Evolutionary conservation across 2,797 vertebrate species (phyloP), one percentile per base, ranked within the genome.

Genomic region (Danio choprae): DNA sequence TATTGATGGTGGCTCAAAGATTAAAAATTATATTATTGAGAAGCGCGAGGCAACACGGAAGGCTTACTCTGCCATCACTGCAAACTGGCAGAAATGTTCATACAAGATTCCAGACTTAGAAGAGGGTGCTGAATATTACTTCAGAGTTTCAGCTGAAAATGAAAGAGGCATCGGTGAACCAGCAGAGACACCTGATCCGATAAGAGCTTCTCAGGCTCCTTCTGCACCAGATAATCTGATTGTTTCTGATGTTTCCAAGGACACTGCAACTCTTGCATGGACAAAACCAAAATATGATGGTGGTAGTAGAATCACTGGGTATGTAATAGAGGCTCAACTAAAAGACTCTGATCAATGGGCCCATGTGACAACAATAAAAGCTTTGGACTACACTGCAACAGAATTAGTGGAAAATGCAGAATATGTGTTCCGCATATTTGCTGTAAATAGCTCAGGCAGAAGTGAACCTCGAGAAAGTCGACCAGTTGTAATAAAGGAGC

Each of bases 361-460:
- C 58, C 96, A 99, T 87, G 87, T 97, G 81, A 92, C 93, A 67
- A 96, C 97, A 0, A 95, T 98, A 44, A 99, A 99, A 86, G 92
- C 95, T 0, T 86, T 99, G 84, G 97, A 99, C 84, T 99, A 94
- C 79, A 92, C 95, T 41, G 96, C 94, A 63, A 94, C 93, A 87
- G 97, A 99, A 87, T 91, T 99, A 68, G 95, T 91, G 48, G 96
- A 99, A 92, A 96, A 95, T 65, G 95, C 96, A 86, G 97, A 99
- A 86, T 99, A 99, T 79, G 94, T 93, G 56, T 99, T 99, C 95
- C 96, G 96, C 80, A 96, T 99, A 80, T 99, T 98, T 95, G 98
- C 98, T 67, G 97, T 98, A 56, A 99, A 99, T 87, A 96, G 93
- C 81, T 96, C 96, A 50, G 98, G 98, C 79, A 96, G 96, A 91